Evolutionary conservation across 2,888 invertebrate species (phyloP).

Genomic region (Isoperla grammatica): DNA sequence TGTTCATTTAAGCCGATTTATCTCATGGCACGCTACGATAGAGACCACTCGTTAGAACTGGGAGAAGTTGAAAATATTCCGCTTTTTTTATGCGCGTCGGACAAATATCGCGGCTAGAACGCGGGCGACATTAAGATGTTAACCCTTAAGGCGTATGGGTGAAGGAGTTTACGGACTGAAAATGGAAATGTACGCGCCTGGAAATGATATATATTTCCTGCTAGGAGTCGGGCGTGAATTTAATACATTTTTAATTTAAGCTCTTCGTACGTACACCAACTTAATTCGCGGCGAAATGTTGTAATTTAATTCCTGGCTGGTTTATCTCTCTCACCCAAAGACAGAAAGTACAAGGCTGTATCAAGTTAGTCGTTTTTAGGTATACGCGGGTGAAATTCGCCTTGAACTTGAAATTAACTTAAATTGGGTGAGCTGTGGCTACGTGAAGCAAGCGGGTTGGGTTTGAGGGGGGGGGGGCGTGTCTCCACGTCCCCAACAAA

Average conservation of each 20-base stretch:
- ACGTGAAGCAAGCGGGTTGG: too few species aligned
- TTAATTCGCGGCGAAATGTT: constrained; percentile 5
- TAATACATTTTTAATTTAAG: constrained; percentile 6
- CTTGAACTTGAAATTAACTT: too few species aligned
- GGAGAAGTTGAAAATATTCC: constrained; percentile 7
- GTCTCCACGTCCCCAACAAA: too few species aligned
- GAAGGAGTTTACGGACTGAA: too few species aligned
- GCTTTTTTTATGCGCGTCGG: neutral
- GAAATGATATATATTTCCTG: neutral
- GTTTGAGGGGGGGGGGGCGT: too few species aligned
- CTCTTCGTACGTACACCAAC: constrained; percentile 5
- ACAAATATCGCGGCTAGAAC: neutral
- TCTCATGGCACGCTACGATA: constrained; percentile 13
- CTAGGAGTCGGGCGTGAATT: neutral
- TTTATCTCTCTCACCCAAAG: constrained; percentile 7
- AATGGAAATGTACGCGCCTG: neutral
- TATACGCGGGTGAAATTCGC: too few species aligned
- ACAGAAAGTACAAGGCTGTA: neutral
- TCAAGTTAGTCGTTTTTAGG: too few species aligned
- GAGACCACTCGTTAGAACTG: constrained; percentile 13
- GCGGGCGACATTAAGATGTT: too few species aligned
- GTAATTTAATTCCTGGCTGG: neutral
- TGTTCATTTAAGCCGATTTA: constrained; percentile 24
- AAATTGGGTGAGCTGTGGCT: too few species aligned
- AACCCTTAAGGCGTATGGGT: too few species aligned